Base-by-base conservation (phyloP, 2,113 vertebrate species). In the Tiliqua scincoides region DNA sequence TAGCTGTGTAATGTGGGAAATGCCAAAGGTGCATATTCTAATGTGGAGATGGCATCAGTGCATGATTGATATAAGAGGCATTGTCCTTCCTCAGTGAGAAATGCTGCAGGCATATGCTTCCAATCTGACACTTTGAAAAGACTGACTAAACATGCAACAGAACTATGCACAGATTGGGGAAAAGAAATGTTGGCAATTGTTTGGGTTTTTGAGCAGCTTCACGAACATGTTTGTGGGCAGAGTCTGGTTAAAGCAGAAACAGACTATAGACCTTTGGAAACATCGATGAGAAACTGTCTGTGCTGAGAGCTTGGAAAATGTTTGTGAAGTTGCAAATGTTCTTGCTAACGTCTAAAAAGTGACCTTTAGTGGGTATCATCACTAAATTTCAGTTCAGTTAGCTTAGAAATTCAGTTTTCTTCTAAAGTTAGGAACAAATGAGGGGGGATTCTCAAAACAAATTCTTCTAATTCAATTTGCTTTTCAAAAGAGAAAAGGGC, bases 151-250 rank as follows among this genome's bases (percentile, higher is more conserved):
- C 85, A 4, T 61, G 83, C 59, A 37, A 40, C 76, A 30, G 1
- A 85, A 3, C 30, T 81, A 2, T 2, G 80, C 77, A 61, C 85
- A 15, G 81, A 68, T 68, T 65, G 68, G 63, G 85, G 76, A 65
- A 62, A 43, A 67, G 2, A 9, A 40, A 25, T 0, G 35, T 57
- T n/a, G 87, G 85, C 35, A 3, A 84, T 27, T 40, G 76, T 75
- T 87, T 67, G 43, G 74, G 68, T 25, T 82, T 86, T 3, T 82
- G 23, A 82, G 70, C 87, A 48, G 83, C 72, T 84, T 80, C 82
- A 84, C 9, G 35, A 88, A 88, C 78, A 88, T 88, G 82, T 88
- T 88, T 80, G 78, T 88, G 70, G 68, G 77, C 76, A 88, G 87
- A 84, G 40, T 80, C 78, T 67, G 20, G 61, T 74, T 88, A 84